phyloP scores from a whole-genome alignment of 2,113 vertebrate species.

The Cynoglossus semilaevis region DNA sequence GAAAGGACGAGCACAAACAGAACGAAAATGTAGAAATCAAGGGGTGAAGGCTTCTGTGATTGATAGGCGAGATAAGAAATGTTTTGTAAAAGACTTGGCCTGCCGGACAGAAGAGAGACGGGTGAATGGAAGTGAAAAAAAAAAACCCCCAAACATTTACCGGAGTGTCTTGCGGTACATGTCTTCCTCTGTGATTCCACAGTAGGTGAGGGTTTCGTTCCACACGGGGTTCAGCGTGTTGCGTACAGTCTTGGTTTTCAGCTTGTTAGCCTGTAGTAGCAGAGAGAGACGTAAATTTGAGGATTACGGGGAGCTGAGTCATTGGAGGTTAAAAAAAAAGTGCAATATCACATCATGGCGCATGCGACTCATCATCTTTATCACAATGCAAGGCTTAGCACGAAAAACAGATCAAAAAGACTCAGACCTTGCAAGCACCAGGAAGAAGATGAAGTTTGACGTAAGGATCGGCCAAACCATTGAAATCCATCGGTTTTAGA shows the following conservation, averaged over 20 bases:
- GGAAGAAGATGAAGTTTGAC: slow-evolving; percentile 87
- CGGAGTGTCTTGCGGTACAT: slow-evolving; percentile 88
- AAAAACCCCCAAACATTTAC: slow-evolving; percentile 61
- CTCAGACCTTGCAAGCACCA: slow-evolving; percentile 84
- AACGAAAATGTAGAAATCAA: slow-evolving; percentile 8
- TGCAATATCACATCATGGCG: too few species aligned
- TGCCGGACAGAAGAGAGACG: neutral
- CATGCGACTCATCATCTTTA: too few species aligned
- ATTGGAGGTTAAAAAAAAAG: neutral
- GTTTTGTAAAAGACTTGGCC: slow-evolving; percentile 27
- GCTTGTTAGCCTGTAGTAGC: slow-evolving; percentile 82
- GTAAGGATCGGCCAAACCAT: slow-evolving; percentile 85
- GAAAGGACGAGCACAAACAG: slow-evolving; percentile 21
- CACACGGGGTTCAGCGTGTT: slow-evolving; percentile 87
- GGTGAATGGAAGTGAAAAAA: slow-evolving; percentile 7
- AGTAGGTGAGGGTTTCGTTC: slow-evolving; percentile 86
- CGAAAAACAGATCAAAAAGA: slow-evolving; percentile 12
- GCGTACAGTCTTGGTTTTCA: slow-evolving; percentile 87
- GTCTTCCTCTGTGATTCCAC: slow-evolving; percentile 85
- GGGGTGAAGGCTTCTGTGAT: slow-evolving; percentile 15
- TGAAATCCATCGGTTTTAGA: slow-evolving; percentile 90
- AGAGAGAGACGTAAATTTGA: slow-evolving; percentile 7
- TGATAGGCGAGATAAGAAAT: slow-evolving; percentile 38
- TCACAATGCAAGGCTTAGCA: neutral
- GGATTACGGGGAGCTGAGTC: neutral